Percentiles rank a stretch among this genome's conserved stretches.
Evolutionary conservation across 2,113 vertebrate species (phyloP).

Genomic region (Pteropus alecto): DNA sequence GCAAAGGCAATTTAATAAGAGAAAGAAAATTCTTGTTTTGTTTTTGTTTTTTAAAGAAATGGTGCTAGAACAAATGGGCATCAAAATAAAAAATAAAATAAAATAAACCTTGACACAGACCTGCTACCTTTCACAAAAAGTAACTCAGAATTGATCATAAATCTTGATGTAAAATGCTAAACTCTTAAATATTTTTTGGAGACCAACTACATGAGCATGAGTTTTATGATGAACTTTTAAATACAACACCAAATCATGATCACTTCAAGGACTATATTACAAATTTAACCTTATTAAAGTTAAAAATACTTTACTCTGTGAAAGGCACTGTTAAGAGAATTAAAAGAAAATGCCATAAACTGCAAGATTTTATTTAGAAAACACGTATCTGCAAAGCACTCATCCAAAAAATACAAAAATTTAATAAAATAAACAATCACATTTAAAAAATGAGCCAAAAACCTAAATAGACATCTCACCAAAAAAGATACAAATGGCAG

Average conservation of each 20-base stretch:
- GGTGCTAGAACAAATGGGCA: not conserved
- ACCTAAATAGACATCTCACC: not conserved
- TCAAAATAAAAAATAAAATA: not conserved
- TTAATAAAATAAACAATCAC: not conserved
- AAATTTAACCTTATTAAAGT: not conserved
- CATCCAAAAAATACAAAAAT: not conserved
- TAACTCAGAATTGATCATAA: not conserved
- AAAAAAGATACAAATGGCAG: not conserved
- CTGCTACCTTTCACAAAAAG: not conserved
- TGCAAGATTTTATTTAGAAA: not conserved
- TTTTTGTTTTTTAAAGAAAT: not conserved
- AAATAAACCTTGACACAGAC: not conserved
- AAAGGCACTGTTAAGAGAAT: not conserved
- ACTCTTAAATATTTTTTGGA: not conserved
- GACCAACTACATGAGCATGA: not conserved
- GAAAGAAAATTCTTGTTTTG: not conserved
- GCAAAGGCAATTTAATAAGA: not conserved
- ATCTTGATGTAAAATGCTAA: not conserved
- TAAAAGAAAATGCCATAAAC: not conserved
- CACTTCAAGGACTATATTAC: not conserved
- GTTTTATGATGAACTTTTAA: not conserved
- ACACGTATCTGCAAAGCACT: not conserved
- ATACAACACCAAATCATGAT: not conserved
- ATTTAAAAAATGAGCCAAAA: not conserved
- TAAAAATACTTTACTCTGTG: not conserved